Conservation (phyloP, 2,888 invertebrate species). For the Spilosoma lubricipeda region DNA sequence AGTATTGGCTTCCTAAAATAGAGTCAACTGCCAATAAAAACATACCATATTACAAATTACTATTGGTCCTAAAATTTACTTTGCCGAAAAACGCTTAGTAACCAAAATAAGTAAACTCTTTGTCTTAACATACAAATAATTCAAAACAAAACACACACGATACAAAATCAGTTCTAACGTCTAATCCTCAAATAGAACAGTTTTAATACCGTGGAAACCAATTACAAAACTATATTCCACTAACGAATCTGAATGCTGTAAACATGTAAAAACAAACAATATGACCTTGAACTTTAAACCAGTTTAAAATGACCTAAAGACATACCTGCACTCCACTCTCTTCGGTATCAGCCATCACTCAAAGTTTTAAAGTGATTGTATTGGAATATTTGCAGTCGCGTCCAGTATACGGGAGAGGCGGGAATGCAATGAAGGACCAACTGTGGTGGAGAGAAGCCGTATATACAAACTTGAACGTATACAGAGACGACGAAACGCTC, state of each 20-base stretch:
- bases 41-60: neutral
- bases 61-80: neutral
- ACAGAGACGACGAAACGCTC: slow-evolving; percentile 44
- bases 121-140: neutral
- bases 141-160: slow-evolving; percentile 1
- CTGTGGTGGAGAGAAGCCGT: slow-evolving; percentile 59
- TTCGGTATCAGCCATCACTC: slow-evolving; percentile 66
- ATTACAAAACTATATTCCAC: slow-evolving; percentile 12
- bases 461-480: slow-evolving; percentile 39
- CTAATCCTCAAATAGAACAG: slow-evolving; percentile 18
- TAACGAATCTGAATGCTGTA: neutral
- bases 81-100: neutral
- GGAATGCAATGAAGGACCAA: slow-evolving; percentile 63
- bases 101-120: neutral
- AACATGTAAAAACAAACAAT: neutral
- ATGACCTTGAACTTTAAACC: slow-evolving; percentile 4
- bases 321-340: slow-evolving; percentile 73
- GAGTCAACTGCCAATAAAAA: neutral
- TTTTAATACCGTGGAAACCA: slow-evolving; percentile 23
- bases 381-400: slow-evolving; percentile 35
- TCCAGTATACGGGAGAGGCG: slow-evolving; percentile 54
- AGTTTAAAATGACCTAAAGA: slow-evolving; percentile 4
- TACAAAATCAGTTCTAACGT: slow-evolving; percentile 3
- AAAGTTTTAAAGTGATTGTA: slow-evolving; percentile 17
- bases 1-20: neutral